Evolutionary conservation across 2,113 vertebrate species (phyloP).

Genomic region (Ictalurus furcatus): DNA sequence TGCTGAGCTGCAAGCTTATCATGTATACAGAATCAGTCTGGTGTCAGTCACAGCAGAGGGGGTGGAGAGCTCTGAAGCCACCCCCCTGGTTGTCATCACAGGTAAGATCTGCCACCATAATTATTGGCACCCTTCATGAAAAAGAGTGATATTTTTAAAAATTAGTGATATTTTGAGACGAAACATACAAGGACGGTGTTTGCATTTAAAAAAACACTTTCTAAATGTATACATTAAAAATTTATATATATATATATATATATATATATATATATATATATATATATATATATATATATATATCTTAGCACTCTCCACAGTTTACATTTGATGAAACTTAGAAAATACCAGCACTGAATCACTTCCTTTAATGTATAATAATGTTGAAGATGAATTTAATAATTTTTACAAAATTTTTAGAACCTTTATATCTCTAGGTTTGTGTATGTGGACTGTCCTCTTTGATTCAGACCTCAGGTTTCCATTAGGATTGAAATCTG

Average conservation of each 20-base stretch:
- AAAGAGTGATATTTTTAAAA: too few relatives aligned
- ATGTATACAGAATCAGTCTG: constrained; percentile 76
- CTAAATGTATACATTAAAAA: neutral
- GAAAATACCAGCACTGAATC: neutral
- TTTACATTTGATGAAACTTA: neutral
- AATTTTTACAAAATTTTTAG: neutral
- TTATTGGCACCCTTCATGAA: neutral
- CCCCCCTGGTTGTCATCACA: constrained; percentile 70
- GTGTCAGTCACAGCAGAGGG: constrained; percentile 72
- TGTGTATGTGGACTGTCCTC: neutral
- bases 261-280: too few relatives aligned
- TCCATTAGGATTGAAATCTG: neutral
- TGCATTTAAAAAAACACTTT: neutral
- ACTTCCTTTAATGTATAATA: neutral
- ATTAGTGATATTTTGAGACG: neutral
- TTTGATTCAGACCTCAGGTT: neutral
- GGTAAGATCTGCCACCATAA: constrained; percentile 61
- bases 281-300: neutral
- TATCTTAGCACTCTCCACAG: neutral
- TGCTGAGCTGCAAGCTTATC: constrained; percentile 71
- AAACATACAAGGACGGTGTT: neutral
- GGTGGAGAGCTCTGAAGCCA: constrained; percentile 72
- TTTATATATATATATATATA: too few relatives aligned
- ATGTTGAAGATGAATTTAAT: neutral
- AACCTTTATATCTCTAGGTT: neutral